Conservation (phyloP, 2,113 vertebrate species). For the Catharus minimus region DNA sequence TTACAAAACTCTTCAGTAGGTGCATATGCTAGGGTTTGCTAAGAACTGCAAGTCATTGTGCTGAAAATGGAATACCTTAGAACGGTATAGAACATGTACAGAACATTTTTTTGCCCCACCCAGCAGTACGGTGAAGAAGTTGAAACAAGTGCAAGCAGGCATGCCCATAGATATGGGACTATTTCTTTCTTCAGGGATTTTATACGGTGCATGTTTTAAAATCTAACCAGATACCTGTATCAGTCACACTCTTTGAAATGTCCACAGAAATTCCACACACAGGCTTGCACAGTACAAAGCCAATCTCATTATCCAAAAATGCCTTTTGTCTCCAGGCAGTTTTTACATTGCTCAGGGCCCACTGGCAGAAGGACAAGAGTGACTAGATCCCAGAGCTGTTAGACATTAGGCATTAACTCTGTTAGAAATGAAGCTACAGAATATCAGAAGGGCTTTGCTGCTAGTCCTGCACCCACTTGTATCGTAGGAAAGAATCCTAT, state of each 20-base stretch:
- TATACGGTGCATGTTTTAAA: background rate
- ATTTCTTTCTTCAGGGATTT: background rate
- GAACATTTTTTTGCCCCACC: background rate
- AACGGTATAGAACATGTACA: background rate
- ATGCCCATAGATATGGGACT: background rate
- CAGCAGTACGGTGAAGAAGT: background rate
- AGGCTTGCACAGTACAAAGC: background rate
- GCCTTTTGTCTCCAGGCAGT: background rate
- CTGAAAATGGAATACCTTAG: background rate
- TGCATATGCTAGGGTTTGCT: background rate
- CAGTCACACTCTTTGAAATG: background rate
- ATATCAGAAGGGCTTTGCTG: background rate
- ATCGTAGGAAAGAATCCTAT: accelerated
- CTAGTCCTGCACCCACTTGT: background rate
- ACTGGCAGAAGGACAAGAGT: background rate
- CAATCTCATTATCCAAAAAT: background rate
- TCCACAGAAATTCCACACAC: background rate
- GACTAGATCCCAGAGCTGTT: background rate
- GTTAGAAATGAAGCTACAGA: background rate
- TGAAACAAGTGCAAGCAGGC: accelerated
- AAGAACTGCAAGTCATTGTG: background rate
- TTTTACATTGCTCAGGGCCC: background rate
- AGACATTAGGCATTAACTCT: background rate
- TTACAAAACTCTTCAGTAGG: background rate
- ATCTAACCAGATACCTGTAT: background rate